Base-by-base conservation (phyloP, 2,113 vertebrate species). In the Pseudopodoces humilis region DNA sequence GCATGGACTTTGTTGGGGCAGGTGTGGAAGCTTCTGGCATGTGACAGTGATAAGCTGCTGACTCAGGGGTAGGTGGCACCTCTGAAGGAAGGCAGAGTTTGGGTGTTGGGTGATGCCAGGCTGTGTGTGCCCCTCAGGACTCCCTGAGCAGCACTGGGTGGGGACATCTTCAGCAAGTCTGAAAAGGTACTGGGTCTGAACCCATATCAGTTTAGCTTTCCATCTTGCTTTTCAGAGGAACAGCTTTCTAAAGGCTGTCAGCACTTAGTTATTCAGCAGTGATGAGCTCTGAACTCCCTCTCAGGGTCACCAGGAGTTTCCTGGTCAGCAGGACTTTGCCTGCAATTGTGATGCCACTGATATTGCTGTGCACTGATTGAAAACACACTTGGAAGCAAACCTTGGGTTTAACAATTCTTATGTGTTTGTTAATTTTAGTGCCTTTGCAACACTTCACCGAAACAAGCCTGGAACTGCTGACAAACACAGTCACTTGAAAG, bases 81-180 rank as follows among this genome's bases (percentile, higher is more conserved):
- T 31, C 39, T 1, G 33, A 47, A 50, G 64, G 43, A 25, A 55
- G 52, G 35, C 59, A 31, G 59, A 12, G 28, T n/a, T 49, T 46
- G 79, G 37, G 30, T 31, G 46, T 18, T 39, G 49, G 70, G 17
- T 3, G 13, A 18, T 69, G 50, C 70, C n/a, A 20, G 35, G 60
- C 64, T 89, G 37, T 15, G 6, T 13, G 24, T 24, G 43, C 4
- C 31, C 43, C 60, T 39, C 0, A 0, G 20, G 31, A 58, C 37
- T 67, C 67, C 47, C 50, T 10, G 2, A 15, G 64, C 10, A 3
- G 35, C 9, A 2, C 74, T 44, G 85, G 17, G 11, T 1, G 0
- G 35, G 24, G 21, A 17, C 44, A 37, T 4, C 39, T 44, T 23
- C 52, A 33, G 30, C 76, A 59, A 4, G 5, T 6, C 27, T 60